Evolutionary conservation across 2,888 invertebrate genomes (phyloP).

Genomic region (Heliconius ethilla): DNA sequence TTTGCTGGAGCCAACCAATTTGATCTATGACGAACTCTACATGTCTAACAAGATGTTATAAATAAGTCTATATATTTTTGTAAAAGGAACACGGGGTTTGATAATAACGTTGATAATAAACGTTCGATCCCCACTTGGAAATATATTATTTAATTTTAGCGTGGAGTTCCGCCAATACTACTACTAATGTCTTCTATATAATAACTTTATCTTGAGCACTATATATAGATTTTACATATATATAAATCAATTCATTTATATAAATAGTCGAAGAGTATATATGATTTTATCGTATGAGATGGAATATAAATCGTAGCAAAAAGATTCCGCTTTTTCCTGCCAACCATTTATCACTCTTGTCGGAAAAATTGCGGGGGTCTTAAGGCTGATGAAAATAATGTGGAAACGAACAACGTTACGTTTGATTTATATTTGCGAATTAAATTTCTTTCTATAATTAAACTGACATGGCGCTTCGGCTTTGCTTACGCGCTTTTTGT

Average conservation of each 20-base stretch:
- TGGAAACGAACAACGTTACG: slow-evolving; percentile 53
- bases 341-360: slow-evolving; percentile 67
- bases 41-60: not conserved
- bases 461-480: not conserved
- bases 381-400: slow-evolving; percentile 64
- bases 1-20: not conserved
- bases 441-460: slow-evolving; percentile 11
- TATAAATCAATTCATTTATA: too few relatives aligned
- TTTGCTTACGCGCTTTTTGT: not conserved
- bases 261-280: too few relatives aligned
- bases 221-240: too few relatives aligned
- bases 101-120: not conserved
- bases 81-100: too few relatives aligned
- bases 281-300: slow-evolving; percentile 37
- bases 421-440: slow-evolving; percentile 61
- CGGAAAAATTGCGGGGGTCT: slow-evolving; percentile 65
- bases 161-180: too few relatives aligned
- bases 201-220: too few relatives aligned
- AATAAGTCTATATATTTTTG: not conserved
- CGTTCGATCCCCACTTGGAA: not conserved
- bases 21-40: not conserved
- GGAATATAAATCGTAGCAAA: slow-evolving; percentile 52
- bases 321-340: slow-evolving; percentile 62
- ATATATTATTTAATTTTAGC: not conserved
- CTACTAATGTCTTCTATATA: too few relatives aligned